Percentiles rank a stretch among this genome's conserved stretches.
Conservation (phyloP, 2,113 vertebrate species). For the human region GRCh38 chr20:47766001-47766500, state of each 20-base stretch:
- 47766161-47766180: not conserved
- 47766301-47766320: not conserved
- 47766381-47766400: not conserved
- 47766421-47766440: not conserved
- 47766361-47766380: not conserved
- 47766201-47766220: not conserved
- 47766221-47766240: not conserved
- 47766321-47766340: not conserved
- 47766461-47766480: not conserved
- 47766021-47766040: not conserved
- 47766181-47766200: not conserved
- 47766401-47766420: not conserved
- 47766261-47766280: not conserved
- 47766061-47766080: not conserved
- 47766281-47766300: not conserved
- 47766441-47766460: not conserved
- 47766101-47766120: not conserved
- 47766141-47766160: slow-evolving; percentile 17
- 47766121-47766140: not conserved
- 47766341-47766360: not conserved
- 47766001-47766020: not conserved
- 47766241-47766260: not conserved
- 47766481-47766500: not conserved
- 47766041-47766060: not conserved
- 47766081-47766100: not conserved